Evolutionary conservation across 2,797 vertebrate species (phyloP).

Genomic region (Spea hammondii): DNA sequence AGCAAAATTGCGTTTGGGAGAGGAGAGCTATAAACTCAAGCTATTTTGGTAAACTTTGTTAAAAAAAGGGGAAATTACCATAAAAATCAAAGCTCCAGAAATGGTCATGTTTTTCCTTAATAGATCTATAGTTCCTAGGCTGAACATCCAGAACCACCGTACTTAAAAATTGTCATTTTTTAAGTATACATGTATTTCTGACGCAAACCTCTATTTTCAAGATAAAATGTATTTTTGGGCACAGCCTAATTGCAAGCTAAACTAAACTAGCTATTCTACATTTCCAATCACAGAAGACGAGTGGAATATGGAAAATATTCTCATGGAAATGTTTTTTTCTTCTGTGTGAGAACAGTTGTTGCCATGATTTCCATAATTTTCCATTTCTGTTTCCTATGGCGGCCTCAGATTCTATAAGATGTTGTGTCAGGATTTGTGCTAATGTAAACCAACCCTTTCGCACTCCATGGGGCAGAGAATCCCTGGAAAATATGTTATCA

Average conservation of each 20-base stretch:
- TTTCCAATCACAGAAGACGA: slow-evolving; percentile 25
- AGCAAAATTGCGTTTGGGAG: too few species aligned
- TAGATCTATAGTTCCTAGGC: too few species aligned
- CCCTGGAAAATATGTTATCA: too few species aligned
- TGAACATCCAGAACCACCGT: too few species aligned
- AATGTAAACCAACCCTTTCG: background rate
- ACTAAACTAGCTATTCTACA: background rate
- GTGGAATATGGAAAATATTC: slow-evolving; percentile 44
- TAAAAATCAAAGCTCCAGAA: too few species aligned
- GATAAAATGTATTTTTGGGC: background rate
- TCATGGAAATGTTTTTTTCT: slow-evolving; percentile 44
- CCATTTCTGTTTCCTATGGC: slow-evolving; percentile 26
- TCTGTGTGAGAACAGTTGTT: slow-evolving; percentile 36
- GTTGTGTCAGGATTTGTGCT: background rate
- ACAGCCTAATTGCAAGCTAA: background rate
- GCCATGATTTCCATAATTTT: slow-evolving; percentile 42
- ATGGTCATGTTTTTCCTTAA: too few species aligned
- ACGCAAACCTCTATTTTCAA: background rate
- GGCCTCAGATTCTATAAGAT: slow-evolving; percentile 15
- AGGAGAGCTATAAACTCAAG: too few species aligned
- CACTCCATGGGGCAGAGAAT: background rate
- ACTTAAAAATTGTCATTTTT: background rate
- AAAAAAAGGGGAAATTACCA: too few species aligned
- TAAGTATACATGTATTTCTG: background rate
- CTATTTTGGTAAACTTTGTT: too few species aligned